Conservation (phyloP, 2,797 vertebrate species). For the Hoplostethus mediterraneus region DNA sequence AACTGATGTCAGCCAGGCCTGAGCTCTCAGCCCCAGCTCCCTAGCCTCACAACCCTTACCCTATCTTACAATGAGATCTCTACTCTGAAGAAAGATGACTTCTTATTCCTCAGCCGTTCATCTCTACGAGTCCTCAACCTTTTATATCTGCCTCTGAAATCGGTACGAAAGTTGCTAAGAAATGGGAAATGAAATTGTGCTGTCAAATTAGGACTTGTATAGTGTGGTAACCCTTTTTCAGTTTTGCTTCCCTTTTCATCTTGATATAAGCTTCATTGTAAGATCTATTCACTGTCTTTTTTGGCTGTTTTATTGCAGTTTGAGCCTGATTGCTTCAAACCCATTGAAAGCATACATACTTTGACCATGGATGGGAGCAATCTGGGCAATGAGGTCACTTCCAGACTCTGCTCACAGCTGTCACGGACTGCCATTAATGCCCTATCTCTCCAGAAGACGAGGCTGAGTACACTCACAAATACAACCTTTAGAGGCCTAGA, state of each 20-base stretch:
- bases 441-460: constrained; percentile 85
- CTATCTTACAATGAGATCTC: constrained; percentile 85
- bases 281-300: constrained; percentile 2
- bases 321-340: constrained; percentile 85
- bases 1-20: constrained; percentile 86
- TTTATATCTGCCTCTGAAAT: constrained; percentile 86
- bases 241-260: constrained; percentile 40
- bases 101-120: constrained; percentile 87
- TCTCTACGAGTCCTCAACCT: constrained; percentile 86
- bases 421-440: constrained; percentile 82
- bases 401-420: constrained; percentile 86
- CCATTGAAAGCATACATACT: constrained; percentile 82
- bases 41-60: constrained; percentile 84
- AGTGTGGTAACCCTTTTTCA: constrained; percentile 16
- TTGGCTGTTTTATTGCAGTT: constrained; percentile 81
- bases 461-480: constrained; percentile 75
- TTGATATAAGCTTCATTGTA: not conserved
- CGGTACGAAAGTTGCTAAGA: constrained; percentile 79
- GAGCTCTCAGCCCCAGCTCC: constrained; percentile 85
- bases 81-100: constrained; percentile 84
- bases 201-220: constrained; percentile 1
- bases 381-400: constrained; percentile 63
- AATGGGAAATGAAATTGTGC: constrained; percentile 57
- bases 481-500: constrained; percentile 86
- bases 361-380: constrained; percentile 86